Percentiles rank a stretch among this genome's conserved stretches.
Evolutionary conservation across 1,140 invertebrate genomes (phyloP).

Genomic region (Coboldia fuscipes): DNA sequence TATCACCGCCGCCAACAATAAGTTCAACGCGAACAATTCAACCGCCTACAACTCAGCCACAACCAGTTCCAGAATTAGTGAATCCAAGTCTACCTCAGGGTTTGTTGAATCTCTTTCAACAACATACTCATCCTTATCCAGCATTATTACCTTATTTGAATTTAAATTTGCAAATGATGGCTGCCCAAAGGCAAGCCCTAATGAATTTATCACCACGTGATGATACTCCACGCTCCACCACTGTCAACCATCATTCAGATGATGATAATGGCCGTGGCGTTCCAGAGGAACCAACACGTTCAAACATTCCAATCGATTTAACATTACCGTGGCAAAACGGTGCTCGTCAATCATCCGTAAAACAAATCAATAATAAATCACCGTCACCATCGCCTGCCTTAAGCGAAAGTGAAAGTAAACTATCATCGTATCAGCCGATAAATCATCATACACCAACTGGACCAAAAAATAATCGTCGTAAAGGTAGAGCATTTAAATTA

Average conservation of each 20-base stretch:
- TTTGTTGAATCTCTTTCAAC: too few species aligned
- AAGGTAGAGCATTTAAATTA: conserved; percentile 14
- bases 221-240: neutral
- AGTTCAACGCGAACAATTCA: conserved; percentile 1
- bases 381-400: neutral
- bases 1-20: conserved; percentile 2
- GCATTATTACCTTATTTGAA: conserved; percentile 21
- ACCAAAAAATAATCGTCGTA: too few species aligned
- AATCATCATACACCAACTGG: too few species aligned
- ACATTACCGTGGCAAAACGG: too few species aligned
- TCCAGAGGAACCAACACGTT: too few species aligned
- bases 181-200: conserved; percentile 20
- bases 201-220: neutral
- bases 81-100: conserved; percentile 7
- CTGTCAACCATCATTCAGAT: neutral
- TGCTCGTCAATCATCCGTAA: conserved; percentile 12
- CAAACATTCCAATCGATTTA: too few species aligned
- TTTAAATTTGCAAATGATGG: conserved; percentile 20
- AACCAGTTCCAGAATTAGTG: conserved; percentile 8
- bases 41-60: conserved; percentile 1
- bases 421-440: too few species aligned
- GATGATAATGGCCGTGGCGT: neutral
- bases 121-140: conserved; percentile 16
- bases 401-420: too few species aligned
- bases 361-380: conserved; percentile 2